A percentile compares a stretch with the other conserved stretches of the same genome.
These are phyloP conservation scores for Ochotona princeps DNA, from an alignment of 2,113 vertebrate genomes.

Conservation along the genomic window DNA sequence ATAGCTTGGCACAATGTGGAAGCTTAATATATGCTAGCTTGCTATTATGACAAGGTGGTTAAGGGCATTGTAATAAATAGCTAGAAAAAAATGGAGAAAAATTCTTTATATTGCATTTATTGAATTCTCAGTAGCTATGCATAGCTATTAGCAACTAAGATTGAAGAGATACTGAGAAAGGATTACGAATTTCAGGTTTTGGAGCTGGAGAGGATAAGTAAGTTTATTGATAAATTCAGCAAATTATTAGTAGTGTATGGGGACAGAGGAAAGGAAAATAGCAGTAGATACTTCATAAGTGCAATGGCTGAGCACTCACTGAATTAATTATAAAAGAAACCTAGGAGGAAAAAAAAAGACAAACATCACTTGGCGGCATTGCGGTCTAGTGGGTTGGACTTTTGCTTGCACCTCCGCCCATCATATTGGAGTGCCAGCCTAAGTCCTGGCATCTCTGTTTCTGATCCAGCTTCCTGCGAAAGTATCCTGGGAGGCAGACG, in stretches of 20 bases:
- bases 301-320: background rate
- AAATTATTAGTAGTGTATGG: background rate
- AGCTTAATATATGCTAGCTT: background rate
- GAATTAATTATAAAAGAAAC: slow-evolving; percentile 26
- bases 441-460: no score
- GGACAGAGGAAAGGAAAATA: background rate
- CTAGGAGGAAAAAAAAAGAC: background rate
- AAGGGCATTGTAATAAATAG: background rate
- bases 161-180: background rate
- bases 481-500: no score
- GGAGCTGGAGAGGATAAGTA: background rate
- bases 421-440: no score
- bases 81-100: background rate
- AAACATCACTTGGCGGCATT: background rate
- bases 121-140: background rate
- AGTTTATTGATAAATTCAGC: slow-evolving; percentile 4
- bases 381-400: no score
- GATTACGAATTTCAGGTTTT: background rate
- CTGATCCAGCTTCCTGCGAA: no score
- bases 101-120: slow-evolving; percentile 16
- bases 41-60: background rate
- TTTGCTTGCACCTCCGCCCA: no score
- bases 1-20: background rate
- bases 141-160: background rate
- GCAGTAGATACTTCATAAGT: background rate